Conservation (phyloP, 1,140 invertebrate species). For the Whitmania pigra region DNA sequence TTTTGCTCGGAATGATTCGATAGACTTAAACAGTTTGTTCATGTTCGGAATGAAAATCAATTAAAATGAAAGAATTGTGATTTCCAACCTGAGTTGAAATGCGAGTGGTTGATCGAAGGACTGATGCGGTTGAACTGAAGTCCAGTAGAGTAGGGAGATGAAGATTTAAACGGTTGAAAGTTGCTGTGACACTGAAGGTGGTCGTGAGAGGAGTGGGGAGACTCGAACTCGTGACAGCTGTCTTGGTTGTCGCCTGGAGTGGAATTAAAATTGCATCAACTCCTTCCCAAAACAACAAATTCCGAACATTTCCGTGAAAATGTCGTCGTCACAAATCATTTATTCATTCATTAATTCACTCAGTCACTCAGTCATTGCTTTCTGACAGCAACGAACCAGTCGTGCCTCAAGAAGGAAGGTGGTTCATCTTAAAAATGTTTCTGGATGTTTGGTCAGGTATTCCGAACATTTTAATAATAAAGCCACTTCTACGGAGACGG, state of each 20-base stretch:
- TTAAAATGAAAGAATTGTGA: no score
- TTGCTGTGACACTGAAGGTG: not conserved
- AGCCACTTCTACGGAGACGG: no score
- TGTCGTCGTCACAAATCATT: not conserved
- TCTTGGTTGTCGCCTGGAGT: not conserved
- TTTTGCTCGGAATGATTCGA: no score
- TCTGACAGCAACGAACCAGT: not conserved
- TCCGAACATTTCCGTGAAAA: not conserved
- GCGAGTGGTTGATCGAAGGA: not conserved
- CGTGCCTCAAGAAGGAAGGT: no score
- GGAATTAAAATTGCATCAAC: conserved; percentile 9
- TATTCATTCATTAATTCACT: not conserved
- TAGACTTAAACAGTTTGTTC: no score
- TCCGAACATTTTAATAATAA: no score
- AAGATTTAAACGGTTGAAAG: not conserved
- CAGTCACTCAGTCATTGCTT: not conserved
- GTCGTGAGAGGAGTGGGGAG: no score
- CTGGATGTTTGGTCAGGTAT: no score
- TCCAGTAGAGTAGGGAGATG: not conserved
- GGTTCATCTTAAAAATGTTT: no score
- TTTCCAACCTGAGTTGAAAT: no score
- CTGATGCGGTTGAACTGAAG: conserved; percentile 1
- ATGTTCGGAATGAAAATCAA: no score
- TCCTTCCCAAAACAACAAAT: not conserved
- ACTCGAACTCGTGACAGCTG: conserved; percentile 6